Evolutionary conservation across 2,888 invertebrate species (phyloP).

Genomic region (Erpobdella octoculata): DNA sequence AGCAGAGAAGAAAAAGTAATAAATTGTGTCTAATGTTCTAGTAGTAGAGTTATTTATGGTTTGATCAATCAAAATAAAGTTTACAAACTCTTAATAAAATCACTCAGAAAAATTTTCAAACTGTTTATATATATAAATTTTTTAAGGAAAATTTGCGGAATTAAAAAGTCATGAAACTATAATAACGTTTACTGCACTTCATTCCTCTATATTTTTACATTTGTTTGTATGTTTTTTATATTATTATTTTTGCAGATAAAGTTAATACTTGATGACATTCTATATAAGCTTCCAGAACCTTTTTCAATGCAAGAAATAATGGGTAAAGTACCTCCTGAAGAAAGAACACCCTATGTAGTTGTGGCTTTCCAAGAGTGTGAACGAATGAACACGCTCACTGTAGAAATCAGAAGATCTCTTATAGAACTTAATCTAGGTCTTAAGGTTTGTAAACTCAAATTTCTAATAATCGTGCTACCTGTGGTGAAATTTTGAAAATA

Average conservation of each 20-base stretch:
- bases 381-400: slow-evolving; percentile 83
- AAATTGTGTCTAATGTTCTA: too few species aligned
- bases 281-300: slow-evolving; percentile 88
- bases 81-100: too few species aligned
- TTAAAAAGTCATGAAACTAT: too few species aligned
- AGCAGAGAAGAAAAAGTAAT: slow-evolving; percentile 74
- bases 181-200: too few species aligned
- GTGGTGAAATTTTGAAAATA: too few species aligned
- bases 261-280: slow-evolving; percentile 83
- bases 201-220: too few species aligned
- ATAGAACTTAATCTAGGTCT: slow-evolving; percentile 84
- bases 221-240: too few species aligned
- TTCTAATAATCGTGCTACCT: background rate
- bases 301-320: slow-evolving; percentile 84
- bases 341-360: slow-evolving; percentile 88
- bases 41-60: too few species aligned
- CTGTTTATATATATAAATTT: too few species aligned
- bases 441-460: slow-evolving; percentile 67
- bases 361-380: slow-evolving; percentile 80
- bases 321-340: slow-evolving; percentile 63
- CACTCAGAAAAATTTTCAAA: too few species aligned
- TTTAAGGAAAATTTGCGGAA: background rate
- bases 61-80: too few species aligned
- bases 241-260: slow-evolving; percentile 63
- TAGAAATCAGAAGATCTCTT: slow-evolving; percentile 79